phyloP scores from a whole-genome alignment of 2,888 invertebrate genomes.

The Drosophila helvetica region DNA sequence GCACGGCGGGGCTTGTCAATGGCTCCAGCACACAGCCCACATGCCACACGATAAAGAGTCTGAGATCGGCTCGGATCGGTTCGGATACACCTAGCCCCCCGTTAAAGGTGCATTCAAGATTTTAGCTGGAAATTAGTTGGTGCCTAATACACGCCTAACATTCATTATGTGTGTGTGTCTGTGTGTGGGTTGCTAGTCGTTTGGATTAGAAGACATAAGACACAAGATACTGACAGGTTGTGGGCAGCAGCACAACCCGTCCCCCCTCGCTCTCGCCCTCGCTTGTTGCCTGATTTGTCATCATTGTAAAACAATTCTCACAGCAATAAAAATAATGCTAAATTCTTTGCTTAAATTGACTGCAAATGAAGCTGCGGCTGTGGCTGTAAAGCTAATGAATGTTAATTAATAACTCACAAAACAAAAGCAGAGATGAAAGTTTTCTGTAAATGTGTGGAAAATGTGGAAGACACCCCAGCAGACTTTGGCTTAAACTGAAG shows the following conservation, averaged over 20 bases:
- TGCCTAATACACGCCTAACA: slow-evolving; percentile 12
- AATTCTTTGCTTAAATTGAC: slow-evolving; percentile 35
- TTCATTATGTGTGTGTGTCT: slow-evolving; percentile 24
- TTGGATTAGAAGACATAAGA: neutral
- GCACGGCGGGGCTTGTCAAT: slow-evolving; percentile 27
- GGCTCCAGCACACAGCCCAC: slow-evolving; percentile 14
- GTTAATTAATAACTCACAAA: slow-evolving; percentile 43
- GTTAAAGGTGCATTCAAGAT: slow-evolving; percentile 12
- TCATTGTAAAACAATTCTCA: slow-evolving; percentile 59
- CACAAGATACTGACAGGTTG: slow-evolving; percentile 1
- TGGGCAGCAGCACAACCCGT: slow-evolving; percentile 25
- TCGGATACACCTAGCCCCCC: neutral
- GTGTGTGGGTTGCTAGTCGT: slow-evolving; percentile 27
- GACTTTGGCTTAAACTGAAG: too few species aligned
- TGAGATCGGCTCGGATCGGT: slow-evolving; percentile 3
- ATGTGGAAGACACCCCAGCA: too few species aligned
- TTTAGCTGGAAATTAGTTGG: slow-evolving; percentile 32
- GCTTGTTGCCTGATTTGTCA: neutral
- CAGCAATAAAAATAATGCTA: slow-evolving; percentile 57
- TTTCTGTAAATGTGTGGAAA: neutral
- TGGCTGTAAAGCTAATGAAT: slow-evolving; percentile 17
- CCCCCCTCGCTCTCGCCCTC: slow-evolving; percentile 1
- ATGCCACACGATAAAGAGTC: slow-evolving; percentile 5
- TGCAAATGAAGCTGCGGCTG: slow-evolving; percentile 10
- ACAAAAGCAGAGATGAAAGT: slow-evolving; percentile 27